Conservation (phyloP, 2,797 vertebrate species). For the Alca torda region DNA sequence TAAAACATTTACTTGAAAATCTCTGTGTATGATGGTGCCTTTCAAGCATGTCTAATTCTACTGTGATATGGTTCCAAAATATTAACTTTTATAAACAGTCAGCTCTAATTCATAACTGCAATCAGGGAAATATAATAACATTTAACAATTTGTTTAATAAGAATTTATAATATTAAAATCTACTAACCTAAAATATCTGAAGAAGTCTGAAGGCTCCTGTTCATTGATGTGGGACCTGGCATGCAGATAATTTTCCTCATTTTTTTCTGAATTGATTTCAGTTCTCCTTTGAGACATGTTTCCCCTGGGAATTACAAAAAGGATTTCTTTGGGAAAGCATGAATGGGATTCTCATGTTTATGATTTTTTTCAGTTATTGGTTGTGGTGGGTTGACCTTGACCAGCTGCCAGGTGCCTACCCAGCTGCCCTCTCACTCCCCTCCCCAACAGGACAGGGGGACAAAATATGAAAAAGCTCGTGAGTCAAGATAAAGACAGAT, state of each 20-base stretch:
- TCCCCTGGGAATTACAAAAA: background rate
- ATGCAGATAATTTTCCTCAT: background rate
- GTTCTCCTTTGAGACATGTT: background rate
- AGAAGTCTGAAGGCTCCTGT: background rate
- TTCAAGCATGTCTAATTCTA: background rate
- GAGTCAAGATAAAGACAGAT: background rate
- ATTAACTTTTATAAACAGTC: background rate
- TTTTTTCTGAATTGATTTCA: background rate
- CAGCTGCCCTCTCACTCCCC: background rate
- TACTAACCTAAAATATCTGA: background rate
- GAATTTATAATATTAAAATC: background rate
- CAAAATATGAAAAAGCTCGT: background rate
- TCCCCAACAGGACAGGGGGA: background rate
- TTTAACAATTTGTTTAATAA: background rate
- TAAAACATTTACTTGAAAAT: background rate
- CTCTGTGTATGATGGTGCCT: background rate
- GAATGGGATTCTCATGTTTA: background rate
- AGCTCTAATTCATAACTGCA: background rate
- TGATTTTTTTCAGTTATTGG: background rate
- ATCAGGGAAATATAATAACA: background rate
- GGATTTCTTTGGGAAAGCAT: background rate
- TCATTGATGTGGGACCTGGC: background rate
- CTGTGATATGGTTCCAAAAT: background rate
- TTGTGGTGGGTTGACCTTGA: background rate
- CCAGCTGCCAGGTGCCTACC: background rate